Evolutionary conservation across 2,888 invertebrate genomes (phyloP).

Genomic region (Periphyllus acericola): DNA sequence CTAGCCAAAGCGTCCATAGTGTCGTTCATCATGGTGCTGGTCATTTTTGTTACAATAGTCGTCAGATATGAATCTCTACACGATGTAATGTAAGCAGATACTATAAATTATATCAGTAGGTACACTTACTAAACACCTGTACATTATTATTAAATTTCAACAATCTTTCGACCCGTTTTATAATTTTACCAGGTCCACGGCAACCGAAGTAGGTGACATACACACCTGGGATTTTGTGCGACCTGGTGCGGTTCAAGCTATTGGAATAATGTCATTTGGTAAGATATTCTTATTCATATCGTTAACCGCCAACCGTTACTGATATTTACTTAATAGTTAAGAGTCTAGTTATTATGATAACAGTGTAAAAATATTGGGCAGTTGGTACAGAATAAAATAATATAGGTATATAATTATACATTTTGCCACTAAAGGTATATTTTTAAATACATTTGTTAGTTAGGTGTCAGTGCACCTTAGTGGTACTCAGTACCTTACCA

Average conservation of each 20-base stretch:
- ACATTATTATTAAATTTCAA: conserved; percentile 3
- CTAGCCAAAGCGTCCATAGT: conserved; percentile 77
- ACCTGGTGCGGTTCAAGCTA: conserved; percentile 72
- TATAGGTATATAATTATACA: no score
- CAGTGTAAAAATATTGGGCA: no score
- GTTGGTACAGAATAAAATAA: no score
- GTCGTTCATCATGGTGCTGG: conserved; percentile 77
- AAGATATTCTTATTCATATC: conserved; percentile 66
- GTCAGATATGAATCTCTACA: conserved; percentile 72
- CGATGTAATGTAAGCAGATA: conserved; percentile 73
- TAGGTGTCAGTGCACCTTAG: no score
- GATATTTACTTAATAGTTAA: neutral
- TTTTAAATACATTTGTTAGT: no score
- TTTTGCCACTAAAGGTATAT: no score
- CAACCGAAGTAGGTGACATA: neutral
- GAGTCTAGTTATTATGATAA: no score
- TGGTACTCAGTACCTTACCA: no score
- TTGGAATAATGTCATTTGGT: conserved; percentile 88
- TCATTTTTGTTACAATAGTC: conserved; percentile 77
- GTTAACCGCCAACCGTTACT: neutral
- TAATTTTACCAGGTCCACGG: conserved; percentile 13
- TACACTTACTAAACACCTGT: neutral
- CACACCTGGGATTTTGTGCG: conserved; percentile 51
- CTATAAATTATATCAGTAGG: conserved; percentile 65
- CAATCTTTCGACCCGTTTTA: neutral